Percentiles rank a stretch among this genome's conserved stretches.
phyloP scores from a whole-genome alignment of 2,797 vertebrate genomes.

The Eulemur mongoz region DNA sequence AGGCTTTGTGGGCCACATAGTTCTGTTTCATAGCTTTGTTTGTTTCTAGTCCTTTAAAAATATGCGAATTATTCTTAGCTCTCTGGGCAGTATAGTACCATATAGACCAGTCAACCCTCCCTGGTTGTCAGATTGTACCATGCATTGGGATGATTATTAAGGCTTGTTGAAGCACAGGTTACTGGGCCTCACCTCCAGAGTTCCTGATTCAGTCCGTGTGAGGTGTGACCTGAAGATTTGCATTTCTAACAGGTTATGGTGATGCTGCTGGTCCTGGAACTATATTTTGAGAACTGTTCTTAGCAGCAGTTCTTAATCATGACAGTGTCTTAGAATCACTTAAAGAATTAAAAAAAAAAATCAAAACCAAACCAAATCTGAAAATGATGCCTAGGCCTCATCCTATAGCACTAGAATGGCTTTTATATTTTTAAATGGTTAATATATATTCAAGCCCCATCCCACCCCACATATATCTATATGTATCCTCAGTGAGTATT shows the following conservation, averaged over 20 bases:
- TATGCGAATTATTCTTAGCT: background rate
- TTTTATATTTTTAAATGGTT: conserved; percentile 11
- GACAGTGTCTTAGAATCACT: background rate
- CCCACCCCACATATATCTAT: background rate
- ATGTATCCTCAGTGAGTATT: background rate
- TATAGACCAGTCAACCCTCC: background rate
- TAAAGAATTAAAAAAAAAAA: background rate
- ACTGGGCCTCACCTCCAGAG: background rate
- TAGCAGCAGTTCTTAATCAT: background rate
- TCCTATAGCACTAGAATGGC: background rate
- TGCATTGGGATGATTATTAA: background rate
- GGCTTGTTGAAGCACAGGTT: background rate
- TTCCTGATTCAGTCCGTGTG: background rate
- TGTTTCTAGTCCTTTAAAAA: background rate
- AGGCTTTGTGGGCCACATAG: background rate
- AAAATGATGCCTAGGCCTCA: background rate
- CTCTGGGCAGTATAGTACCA: background rate
- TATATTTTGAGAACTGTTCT: background rate
- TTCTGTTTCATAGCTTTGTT: background rate
- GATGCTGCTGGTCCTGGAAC: background rate
- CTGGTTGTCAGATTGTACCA: background rate
- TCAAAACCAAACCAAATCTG: background rate
- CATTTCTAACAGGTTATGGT: background rate
- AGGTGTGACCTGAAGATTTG: background rate
- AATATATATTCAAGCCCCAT: background rate